A percentile compares a stretch with the other conserved stretches of the same genome.
Conservation (phyloP, 1,140 invertebrate genomes). For the Ceratosolen fusciceps region DNA sequence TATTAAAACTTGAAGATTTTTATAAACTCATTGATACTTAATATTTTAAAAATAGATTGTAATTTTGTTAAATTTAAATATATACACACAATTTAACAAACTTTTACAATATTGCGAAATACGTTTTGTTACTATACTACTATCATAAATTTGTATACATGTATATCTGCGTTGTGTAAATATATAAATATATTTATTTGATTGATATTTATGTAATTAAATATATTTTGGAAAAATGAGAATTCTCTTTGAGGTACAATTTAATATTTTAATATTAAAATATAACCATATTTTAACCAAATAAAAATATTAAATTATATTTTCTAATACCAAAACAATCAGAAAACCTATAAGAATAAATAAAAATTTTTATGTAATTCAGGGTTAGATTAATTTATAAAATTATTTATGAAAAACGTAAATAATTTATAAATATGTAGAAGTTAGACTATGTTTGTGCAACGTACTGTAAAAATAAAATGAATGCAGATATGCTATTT, state of each 20-base stretch:
- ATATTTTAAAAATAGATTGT: neutral
- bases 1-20: neutral
- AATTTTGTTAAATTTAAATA: neutral
- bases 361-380: neutral
- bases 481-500: neutral
- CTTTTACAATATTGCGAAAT: neutral
- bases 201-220: slow-evolving; percentile 52
- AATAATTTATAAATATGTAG: neutral
- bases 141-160: too few relatives aligned
- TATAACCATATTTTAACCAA: neutral
- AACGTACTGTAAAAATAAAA: neutral
- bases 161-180: slow-evolving; percentile 39
- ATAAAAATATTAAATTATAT: slow-evolving; percentile 4
- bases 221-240: slow-evolving; percentile 63
- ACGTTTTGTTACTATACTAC: too few relatives aligned
- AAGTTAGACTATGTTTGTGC: neutral
- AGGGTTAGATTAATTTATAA: too few relatives aligned
- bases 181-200: slow-evolving; percentile 51
- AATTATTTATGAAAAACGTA: too few relatives aligned
- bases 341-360: neutral
- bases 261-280: slow-evolving; percentile 61
- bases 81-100: neutral
- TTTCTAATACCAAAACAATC: neutral
- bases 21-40: neutral
- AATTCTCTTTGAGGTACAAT: slow-evolving; percentile 66